Base-by-base conservation (phyloP, 2,113 vertebrate genomes). In the Eurystomus gularis region DNA sequence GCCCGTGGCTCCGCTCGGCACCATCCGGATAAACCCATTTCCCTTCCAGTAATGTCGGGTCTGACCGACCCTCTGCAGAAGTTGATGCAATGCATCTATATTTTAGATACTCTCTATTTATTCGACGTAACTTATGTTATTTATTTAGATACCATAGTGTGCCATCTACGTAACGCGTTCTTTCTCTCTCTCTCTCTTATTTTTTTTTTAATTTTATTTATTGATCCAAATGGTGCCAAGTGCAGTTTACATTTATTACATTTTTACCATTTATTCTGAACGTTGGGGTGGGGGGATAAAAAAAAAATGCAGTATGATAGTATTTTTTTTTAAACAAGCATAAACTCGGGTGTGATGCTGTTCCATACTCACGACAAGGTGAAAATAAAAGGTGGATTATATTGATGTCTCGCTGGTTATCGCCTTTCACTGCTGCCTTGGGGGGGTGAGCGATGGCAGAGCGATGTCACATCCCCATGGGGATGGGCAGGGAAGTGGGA, bases 121-220 rank as follows among this genome's bases (percentile, higher is more conserved):
- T 97, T 97, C 91, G 8, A 95, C 92, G 91, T 97, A 97, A 97
- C 91, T 97, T 97, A 97, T 96, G 80, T 95, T 97, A 97, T 97
- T 97, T 97, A 97, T 97, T 97, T 68, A 68, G 92, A 52, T 28
- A 75, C 90, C 82, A 9, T 94, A 90, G 94, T 73, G 88, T 96
- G 92, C 93, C 84, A 94, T 95, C 92, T 91, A 85, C 58, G 35
- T 39, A 91, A 79, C 3, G 83, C 66, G 20, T 76, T 82, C 86
- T 75, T 37, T 46, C 82, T 76, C 35, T 69, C 42, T 54, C 68
- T 68, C 23, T 75, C 31, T 81, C 25, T 54, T 55, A n/a, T 65
- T 29, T 35, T 51, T 57, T 86, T 82, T 81, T n/a, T 4, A 10
- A 65, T 64, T 40, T 97, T 96, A 96, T 97, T 97, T 97, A 96